Percentiles rank a stretch among this genome's conserved stretches.
Evolutionary conservation across 2,113 vertebrate genomes (phyloP).

Genomic region (Channa argus): DNA sequence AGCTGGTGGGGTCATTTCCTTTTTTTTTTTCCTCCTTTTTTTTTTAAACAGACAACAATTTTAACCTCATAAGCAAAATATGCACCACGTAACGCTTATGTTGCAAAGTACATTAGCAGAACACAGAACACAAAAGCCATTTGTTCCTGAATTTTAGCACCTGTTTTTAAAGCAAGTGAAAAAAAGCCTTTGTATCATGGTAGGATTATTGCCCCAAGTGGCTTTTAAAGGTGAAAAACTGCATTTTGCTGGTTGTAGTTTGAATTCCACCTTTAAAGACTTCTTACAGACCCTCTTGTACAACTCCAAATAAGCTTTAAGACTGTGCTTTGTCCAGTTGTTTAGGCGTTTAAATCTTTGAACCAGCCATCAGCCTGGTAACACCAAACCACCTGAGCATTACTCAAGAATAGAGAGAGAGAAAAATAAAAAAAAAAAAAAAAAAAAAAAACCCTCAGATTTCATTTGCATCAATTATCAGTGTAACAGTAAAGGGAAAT

Average conservation of each 20-base stretch:
- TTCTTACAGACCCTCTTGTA: neutral
- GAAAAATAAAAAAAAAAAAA: conserved; percentile 1
- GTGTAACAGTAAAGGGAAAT: conserved; percentile 41
- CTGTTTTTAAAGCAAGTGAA: conserved; percentile 6
- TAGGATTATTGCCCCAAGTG: neutral
- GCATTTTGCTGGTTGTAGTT: conserved; percentile 1
- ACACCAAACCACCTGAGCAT: neutral
- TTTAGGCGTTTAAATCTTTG: neutral
- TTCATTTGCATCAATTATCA: conserved; percentile 16
- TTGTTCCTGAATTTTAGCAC: conserved; percentile 57
- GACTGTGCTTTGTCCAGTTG: conserved; percentile 36
- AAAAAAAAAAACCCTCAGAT: neutral
- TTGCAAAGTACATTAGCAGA: neutral
- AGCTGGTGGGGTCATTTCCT: conserved; percentile 43
- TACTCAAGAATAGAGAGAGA: neutral
- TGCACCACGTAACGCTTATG: conserved; percentile 15
- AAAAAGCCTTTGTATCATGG: neutral
- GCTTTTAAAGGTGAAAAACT: conserved; percentile 10
- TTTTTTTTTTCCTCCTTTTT: neutral
- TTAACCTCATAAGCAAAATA: conserved; percentile 14
- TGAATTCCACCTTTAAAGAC: neutral
- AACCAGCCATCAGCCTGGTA: neutral
- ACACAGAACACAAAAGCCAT: neutral
- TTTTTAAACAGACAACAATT: neutral
- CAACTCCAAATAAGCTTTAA: neutral